Evolutionary conservation across 2,113 vertebrate genomes (phyloP).

Genomic region (Donacobius atricapilla): DNA sequence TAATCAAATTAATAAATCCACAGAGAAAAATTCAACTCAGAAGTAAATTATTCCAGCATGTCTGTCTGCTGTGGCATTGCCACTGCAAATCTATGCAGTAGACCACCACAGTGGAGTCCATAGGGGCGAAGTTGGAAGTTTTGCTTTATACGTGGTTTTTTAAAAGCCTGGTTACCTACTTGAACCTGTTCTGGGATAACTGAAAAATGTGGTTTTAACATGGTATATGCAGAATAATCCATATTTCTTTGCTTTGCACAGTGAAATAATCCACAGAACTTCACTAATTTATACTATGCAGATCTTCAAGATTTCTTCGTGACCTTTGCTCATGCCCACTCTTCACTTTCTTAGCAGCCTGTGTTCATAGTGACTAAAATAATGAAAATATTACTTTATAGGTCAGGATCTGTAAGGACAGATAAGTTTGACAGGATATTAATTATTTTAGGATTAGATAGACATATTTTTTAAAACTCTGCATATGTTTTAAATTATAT

Average conservation of each 20-base stretch:
- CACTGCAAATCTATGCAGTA: constrained; percentile 59
- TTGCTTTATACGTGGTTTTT: not conserved
- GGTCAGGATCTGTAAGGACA: not conserved
- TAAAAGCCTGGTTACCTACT: not conserved
- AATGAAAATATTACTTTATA: not conserved
- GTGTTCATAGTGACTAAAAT: not conserved
- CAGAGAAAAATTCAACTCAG: constrained; percentile 7
- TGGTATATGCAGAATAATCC: not conserved
- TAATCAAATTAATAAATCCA: constrained; percentile 57
- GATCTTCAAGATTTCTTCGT: not conserved
- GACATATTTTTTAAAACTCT: not conserved
- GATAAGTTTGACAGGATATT: not conserved
- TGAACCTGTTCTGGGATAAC: not conserved
- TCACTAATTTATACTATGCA: not conserved
- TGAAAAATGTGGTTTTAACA: not conserved
- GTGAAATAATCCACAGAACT: not conserved
- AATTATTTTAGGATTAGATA: not conserved
- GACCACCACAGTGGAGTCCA: constrained; percentile 36
- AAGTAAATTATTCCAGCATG: constrained; percentile 63
- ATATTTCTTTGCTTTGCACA: not conserved
- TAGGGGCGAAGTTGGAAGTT: constrained; percentile 25
- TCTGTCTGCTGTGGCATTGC: constrained; percentile 38
- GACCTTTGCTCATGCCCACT: not conserved
- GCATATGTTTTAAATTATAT: not conserved
- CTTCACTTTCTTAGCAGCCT: not conserved